phyloP scores from a whole-genome alignment of 2,797 vertebrate genomes.

The Oreonectes daqikongensis region DNA sequence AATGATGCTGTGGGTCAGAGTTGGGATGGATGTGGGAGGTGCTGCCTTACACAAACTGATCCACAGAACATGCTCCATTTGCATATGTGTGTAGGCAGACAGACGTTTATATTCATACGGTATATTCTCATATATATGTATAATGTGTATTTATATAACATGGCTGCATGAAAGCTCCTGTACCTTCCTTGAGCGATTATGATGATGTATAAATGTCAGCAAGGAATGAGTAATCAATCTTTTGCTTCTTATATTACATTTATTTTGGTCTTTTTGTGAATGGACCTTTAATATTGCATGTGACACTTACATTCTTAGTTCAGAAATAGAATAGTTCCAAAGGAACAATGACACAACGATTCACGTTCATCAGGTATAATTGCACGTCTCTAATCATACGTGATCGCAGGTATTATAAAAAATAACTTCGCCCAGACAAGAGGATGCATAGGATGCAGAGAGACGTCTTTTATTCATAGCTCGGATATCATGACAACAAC shows the following conservation, averaged over 20 bases:
- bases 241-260: background rate
- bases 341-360: background rate
- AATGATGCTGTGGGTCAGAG: slow-evolving; percentile 76
- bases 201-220: slow-evolving; percentile 30
- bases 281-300: background rate
- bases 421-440: slow-evolving; percentile 50
- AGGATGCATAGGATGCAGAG: slow-evolving; percentile 25
- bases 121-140: slow-evolving; percentile 10
- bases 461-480: slow-evolving; percentile 51
- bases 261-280: background rate
- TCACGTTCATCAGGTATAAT: slow-evolving; percentile 54
- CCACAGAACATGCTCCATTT: slow-evolving; percentile 81
- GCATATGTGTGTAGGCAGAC: slow-evolving; percentile 80
- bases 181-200: slow-evolving; percentile 38
- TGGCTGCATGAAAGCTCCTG: slow-evolving; percentile 76
- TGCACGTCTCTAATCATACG: slow-evolving; percentile 41
- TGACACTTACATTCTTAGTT: background rate
- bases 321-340: slow-evolving; percentile 13
- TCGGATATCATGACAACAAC: slow-evolving; percentile 57
- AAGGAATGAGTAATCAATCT: background rate
- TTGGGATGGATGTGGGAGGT: slow-evolving; percentile 82
- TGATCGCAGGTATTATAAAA: slow-evolving; percentile 55
- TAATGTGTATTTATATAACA: slow-evolving; percentile 64
- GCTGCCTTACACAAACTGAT: slow-evolving; percentile 80
- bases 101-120: slow-evolving; percentile 53